Percentiles rank a stretch among this genome's conserved stretches.
These are phyloP conservation scores for Monomorium pharaonis DNA, from an alignment of 1,140 invertebrate genomes.

Conservation along the genomic window DNA sequence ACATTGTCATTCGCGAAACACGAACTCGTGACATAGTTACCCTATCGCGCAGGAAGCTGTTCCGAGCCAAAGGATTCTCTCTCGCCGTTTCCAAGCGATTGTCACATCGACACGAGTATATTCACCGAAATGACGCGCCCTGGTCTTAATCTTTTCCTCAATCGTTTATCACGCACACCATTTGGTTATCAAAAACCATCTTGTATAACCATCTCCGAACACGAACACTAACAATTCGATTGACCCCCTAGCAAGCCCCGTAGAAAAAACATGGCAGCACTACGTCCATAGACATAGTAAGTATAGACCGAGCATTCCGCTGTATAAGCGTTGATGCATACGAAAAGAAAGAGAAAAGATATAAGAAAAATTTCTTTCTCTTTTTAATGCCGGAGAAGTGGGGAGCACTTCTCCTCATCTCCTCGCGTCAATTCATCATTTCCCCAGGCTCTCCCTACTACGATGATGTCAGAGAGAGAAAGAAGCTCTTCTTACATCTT, in stretches of 20 bases:
- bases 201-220: conserved; percentile 76
- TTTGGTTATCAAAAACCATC: conserved; percentile 79
- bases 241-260: conserved; percentile 81
- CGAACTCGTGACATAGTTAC: neutral
- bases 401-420: too few relatives aligned
- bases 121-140: conserved; percentile 64
- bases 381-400: too few relatives aligned
- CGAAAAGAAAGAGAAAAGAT: too few relatives aligned
- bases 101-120: conserved; percentile 13
- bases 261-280: conserved; percentile 81
- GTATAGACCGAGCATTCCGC: too few relatives aligned
- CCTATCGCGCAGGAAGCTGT: neutral
- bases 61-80: neutral
- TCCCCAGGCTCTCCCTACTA: too few relatives aligned
- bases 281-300: too few relatives aligned
- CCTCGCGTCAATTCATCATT: too few relatives aligned
- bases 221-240: conserved; percentile 76
- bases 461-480: too few relatives aligned
- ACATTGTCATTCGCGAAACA: neutral
- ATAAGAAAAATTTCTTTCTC: too few relatives aligned
- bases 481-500: too few relatives aligned
- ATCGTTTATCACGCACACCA: conserved; percentile 78
- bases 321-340: too few relatives aligned
- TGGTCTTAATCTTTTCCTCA: conserved; percentile 57
- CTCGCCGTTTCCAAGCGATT: neutral